These are phyloP conservation scores for Silurus lanzhouensis DNA, from an alignment of 2,797 vertebrate species.

Conservation along the genomic window DNA sequence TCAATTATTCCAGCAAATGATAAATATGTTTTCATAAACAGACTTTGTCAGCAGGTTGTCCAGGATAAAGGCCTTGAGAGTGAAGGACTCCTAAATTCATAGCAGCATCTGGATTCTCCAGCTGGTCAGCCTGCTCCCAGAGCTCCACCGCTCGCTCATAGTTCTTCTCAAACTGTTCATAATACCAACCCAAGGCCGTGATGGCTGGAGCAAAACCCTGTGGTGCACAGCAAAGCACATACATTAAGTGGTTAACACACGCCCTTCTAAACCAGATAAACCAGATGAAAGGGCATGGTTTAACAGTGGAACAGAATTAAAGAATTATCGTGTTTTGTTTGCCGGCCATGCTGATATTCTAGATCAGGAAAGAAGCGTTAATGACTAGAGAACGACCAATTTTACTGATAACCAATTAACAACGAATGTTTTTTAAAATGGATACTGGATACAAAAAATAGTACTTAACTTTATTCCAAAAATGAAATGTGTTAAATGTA, in stretches of 20 bases:
- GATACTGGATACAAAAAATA: too few species aligned
- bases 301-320: background rate
- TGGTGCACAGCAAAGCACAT: background rate
- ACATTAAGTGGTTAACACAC: background rate
- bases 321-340: background rate
- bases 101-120: slow-evolving; percentile 73
- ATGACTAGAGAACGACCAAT: background rate
- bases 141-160: slow-evolving; percentile 71
- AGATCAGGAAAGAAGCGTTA: background rate
- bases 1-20: background rate
- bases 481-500: too few species aligned
- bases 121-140: slow-evolving; percentile 77
- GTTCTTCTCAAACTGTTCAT: slow-evolving; percentile 73
- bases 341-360: background rate
- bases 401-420: too few species aligned
- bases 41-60: slow-evolving; percentile 70
- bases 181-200: slow-evolving; percentile 81
- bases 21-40: background rate
- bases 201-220: slow-evolving; percentile 78
- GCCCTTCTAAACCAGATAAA: background rate
- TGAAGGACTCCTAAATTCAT: slow-evolving; percentile 78
- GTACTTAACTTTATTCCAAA: too few species aligned
- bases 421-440: too few species aligned
- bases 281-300: background rate
- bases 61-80: slow-evolving; percentile 74